These are phyloP conservation scores for Periophthalmus magnuspinnatus DNA, from an alignment of 2,797 vertebrate species.

Conservation along the genomic window DNA sequence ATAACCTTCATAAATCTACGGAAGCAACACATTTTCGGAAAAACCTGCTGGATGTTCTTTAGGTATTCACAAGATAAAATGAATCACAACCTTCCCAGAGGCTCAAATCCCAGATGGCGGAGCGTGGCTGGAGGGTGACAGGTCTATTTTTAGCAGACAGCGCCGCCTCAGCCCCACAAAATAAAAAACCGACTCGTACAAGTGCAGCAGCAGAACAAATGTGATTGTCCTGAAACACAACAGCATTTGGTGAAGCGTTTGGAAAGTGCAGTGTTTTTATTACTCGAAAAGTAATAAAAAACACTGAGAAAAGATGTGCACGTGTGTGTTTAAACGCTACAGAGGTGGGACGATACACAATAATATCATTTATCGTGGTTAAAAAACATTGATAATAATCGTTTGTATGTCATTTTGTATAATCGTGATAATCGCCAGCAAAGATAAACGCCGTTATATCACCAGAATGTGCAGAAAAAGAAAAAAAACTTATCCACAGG, in stretches of 20 bases:
- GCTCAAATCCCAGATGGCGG: constrained; percentile 64
- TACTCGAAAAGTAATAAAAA: no score
- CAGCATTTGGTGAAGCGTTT: constrained; percentile 4
- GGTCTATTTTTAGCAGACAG: constrained; percentile 71
- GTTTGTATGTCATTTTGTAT: no score
- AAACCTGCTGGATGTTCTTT: constrained; percentile 52
- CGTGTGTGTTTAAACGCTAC: no score
- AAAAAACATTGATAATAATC: no score
- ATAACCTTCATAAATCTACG: constrained; percentile 1
- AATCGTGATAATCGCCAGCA: no score
- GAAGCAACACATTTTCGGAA: constrained; percentile 39
- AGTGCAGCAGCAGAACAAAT: constrained; percentile 46
- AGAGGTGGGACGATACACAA: no score
- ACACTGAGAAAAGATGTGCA: no score
- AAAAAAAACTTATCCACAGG: no score
- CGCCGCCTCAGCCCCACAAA: constrained; percentile 42
- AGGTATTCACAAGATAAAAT: constrained; percentile 68
- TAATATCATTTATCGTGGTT: no score
- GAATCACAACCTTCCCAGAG: constrained; percentile 61
- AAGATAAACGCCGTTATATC: no score
- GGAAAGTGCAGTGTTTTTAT: neutral
- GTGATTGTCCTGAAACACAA: constrained; percentile 24
- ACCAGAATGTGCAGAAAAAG: no score
- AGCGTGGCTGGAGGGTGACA: constrained; percentile 64
- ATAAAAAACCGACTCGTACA: constrained; percentile 52